phyloP scores from a whole-genome alignment of 2,113 vertebrate species.

The Heterochromis multidens region DNA sequence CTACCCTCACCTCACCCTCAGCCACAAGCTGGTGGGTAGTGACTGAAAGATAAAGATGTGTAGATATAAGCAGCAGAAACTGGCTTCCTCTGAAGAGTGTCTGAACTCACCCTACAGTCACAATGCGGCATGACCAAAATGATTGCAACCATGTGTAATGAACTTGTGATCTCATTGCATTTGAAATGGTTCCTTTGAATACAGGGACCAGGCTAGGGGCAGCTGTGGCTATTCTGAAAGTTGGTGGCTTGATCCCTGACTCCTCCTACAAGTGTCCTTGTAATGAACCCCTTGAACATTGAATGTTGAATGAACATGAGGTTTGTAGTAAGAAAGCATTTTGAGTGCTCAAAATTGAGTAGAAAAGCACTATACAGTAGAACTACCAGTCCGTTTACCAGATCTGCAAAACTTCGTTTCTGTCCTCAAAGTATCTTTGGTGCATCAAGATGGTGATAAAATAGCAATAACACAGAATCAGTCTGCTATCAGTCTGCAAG shows the following conservation, averaged over 20 bases:
- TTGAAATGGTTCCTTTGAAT: neutral
- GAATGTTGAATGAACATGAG: too few species aligned
- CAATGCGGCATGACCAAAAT: neutral
- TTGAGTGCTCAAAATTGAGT: neutral
- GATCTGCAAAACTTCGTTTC: accelerated
- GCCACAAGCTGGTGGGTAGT: too few species aligned
- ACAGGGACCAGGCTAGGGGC: too few species aligned
- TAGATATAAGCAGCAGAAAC: neutral
- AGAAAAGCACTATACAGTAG: neutral
- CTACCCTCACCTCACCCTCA: neutral
- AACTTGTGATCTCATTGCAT: too few species aligned
- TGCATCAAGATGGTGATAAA: neutral
- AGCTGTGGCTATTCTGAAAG: neutral
- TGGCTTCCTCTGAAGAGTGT: neutral
- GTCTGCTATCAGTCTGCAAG: neutral
- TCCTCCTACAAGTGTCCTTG: neutral
- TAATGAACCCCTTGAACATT: neutral
- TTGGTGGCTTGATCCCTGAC: neutral
- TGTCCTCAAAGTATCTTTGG: neutral
- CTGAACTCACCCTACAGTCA: neutral
- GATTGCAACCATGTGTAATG: too few species aligned
- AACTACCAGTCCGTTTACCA: neutral
- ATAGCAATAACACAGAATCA: accelerated
- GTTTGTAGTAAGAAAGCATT: neutral
- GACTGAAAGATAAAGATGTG: neutral